phyloP scores from a whole-genome alignment of 2,888 invertebrate species.

The Morinoia aosen region DNA sequence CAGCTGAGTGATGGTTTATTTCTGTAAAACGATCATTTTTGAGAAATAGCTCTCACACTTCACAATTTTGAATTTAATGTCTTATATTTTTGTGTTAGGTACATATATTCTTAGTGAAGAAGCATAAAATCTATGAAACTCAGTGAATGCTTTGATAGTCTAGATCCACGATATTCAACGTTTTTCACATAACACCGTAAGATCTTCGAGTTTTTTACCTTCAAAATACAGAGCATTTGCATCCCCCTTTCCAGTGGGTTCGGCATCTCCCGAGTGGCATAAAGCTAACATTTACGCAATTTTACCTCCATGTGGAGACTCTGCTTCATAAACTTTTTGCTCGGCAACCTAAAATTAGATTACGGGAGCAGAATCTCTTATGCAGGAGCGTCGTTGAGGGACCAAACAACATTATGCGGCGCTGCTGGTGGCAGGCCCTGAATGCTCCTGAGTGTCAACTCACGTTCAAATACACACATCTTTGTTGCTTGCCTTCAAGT shows the following conservation, averaged over 20 bases:
- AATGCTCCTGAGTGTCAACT: conserved; percentile 42
- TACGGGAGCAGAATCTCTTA: conserved; percentile 45
- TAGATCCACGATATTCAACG: neutral
- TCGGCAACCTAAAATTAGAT: conserved; percentile 45
- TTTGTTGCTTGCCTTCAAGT: neutral
- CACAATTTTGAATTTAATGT: too few species aligned
- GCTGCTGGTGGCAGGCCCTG: neutral
- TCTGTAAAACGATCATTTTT: too few species aligned
- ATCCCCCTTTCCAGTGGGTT: neutral
- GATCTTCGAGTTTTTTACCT: neutral
- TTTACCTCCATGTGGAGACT: conserved; percentile 32
- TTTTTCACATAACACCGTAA: neutral
- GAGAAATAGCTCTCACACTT: too few species aligned
- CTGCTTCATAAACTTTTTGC: conserved; percentile 51
- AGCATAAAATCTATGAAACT: too few species aligned
- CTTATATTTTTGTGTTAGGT: too few species aligned
- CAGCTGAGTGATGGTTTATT: too few species aligned
- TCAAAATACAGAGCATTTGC: neutral
- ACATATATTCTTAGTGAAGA: too few species aligned
- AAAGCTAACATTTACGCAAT: conserved; percentile 49
- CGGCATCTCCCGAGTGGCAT: neutral
- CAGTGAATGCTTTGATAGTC: too few species aligned
- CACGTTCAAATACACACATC: neutral
- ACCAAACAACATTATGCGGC: conserved; percentile 44
- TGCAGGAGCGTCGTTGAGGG: conserved; percentile 51